A percentile compares a stretch with the other conserved stretches of the same genome.
These are phyloP conservation scores for Dinomys branickii DNA, from an alignment of 2,113 vertebrate genomes.

Conservation along the genomic window DNA sequence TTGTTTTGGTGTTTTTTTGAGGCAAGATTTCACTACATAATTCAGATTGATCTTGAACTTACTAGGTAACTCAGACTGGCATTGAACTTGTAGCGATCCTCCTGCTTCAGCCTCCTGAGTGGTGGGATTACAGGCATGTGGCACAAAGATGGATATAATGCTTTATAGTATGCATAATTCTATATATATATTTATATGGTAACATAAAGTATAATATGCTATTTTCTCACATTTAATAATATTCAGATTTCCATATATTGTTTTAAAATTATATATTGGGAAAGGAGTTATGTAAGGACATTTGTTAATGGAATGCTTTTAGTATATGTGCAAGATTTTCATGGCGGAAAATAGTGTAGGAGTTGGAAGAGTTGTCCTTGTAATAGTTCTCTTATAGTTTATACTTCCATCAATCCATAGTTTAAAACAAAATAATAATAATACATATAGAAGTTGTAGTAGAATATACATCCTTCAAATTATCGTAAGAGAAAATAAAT, in stretches of 20 bases:
- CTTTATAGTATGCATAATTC: no score
- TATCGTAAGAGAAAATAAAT: background rate
- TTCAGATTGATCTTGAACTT: background rate
- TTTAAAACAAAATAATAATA: background rate
- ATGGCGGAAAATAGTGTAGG: background rate
- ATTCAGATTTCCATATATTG: background rate
- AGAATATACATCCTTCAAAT: background rate
- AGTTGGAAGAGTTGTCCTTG: background rate
- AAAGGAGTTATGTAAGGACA: background rate
- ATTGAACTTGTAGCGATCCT: background rate
- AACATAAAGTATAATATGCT: background rate
- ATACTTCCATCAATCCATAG: background rate
- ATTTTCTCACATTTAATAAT: background rate
- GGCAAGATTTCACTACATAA: background rate
- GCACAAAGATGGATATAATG: background rate
- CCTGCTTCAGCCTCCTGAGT: background rate
- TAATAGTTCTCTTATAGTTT: background rate
- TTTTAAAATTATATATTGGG: background rate
- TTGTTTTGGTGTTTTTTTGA: background rate
- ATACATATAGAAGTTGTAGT: background rate
- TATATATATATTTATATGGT: no score
- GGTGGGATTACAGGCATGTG: background rate
- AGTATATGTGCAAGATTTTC: background rate
- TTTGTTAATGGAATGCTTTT: no score
- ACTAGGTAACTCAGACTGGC: background rate